Evolutionary conservation across 2,113 vertebrate genomes (phyloP).

Genomic region (Pygoscelis antarcticus): DNA sequence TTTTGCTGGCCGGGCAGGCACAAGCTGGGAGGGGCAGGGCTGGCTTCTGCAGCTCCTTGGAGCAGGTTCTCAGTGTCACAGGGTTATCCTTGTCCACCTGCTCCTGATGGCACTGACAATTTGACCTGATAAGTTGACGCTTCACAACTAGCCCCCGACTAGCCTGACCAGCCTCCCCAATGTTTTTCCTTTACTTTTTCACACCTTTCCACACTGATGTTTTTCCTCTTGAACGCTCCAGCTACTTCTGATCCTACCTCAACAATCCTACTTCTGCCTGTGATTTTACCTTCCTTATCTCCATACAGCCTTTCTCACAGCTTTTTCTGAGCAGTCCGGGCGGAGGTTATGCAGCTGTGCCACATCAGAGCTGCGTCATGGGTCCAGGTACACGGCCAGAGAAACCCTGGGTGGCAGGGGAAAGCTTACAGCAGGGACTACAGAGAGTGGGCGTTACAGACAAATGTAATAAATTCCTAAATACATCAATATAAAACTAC

Average conservation of each 20-base stretch:
- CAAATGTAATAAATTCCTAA: not conserved
- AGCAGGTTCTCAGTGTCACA: not conserved
- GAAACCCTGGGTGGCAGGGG: not conserved
- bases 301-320: not conserved
- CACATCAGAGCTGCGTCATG: not conserved
- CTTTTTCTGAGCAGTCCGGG: not conserved
- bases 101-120: not conserved
- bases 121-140: not conserved
- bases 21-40: rapidly evolving
- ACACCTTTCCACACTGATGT: not conserved
- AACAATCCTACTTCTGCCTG: not conserved
- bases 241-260: not conserved
- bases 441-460: not conserved
- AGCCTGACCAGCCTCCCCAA: not conserved
- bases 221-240: not conserved
- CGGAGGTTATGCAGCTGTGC: not conserved
- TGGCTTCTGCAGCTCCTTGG: not conserved
- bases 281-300: not conserved
- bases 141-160: rapidly evolving
- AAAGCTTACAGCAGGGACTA: not conserved
- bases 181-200: not conserved
- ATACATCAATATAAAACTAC: not conserved
- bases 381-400: rapidly evolving
- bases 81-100: not conserved
- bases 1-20: not conserved